phyloP scores from a whole-genome alignment of 1,140 invertebrate genomes.

The Drosophila ogumai region DNA sequence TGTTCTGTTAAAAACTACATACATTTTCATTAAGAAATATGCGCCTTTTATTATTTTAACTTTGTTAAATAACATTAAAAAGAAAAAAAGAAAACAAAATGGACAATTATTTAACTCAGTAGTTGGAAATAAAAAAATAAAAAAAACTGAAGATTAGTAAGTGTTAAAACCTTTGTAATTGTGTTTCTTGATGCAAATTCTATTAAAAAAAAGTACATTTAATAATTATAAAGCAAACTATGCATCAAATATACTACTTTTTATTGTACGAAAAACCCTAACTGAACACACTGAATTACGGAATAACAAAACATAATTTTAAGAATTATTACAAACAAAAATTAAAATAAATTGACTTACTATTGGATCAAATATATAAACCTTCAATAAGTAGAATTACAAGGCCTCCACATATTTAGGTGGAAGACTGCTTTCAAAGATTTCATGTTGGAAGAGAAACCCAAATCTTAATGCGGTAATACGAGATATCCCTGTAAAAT shows the following conservation, averaged over 20 bases:
- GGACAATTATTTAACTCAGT: constrained; percentile 51
- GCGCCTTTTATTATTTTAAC: constrained; percentile 71
- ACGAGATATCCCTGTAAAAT: constrained; percentile 64
- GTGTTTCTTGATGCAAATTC: constrained; percentile 71
- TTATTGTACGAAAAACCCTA: constrained; percentile 52
- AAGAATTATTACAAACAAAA: constrained; percentile 37
- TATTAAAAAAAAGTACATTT: constrained; percentile 55
- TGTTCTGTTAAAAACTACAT: constrained; percentile 38
- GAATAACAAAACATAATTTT: constrained; percentile 37
- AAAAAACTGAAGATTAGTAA: constrained; percentile 44
- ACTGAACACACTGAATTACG: constrained; percentile 45
- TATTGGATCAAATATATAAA: constrained; percentile 44
- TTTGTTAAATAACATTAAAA: constrained; percentile 71
- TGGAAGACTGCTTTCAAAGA: constrained; percentile 22
- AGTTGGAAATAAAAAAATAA: constrained; percentile 44
- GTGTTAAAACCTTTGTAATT: constrained; percentile 48
- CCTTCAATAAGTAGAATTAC: constrained; percentile 52
- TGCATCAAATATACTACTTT: constrained; percentile 56
- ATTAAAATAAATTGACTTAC: constrained; percentile 28
- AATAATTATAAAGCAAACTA: constrained; percentile 68
- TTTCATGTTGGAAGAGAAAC: constrained; percentile 19
- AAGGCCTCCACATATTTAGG: constrained; percentile 12
- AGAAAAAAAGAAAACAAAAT: constrained; percentile 32
- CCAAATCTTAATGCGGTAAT: constrained; percentile 16
- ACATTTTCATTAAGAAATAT: constrained; percentile 35